Evolutionary conservation across 2,797 vertebrate genomes (phyloP).

Genomic region (Chanos chanos): DNA sequence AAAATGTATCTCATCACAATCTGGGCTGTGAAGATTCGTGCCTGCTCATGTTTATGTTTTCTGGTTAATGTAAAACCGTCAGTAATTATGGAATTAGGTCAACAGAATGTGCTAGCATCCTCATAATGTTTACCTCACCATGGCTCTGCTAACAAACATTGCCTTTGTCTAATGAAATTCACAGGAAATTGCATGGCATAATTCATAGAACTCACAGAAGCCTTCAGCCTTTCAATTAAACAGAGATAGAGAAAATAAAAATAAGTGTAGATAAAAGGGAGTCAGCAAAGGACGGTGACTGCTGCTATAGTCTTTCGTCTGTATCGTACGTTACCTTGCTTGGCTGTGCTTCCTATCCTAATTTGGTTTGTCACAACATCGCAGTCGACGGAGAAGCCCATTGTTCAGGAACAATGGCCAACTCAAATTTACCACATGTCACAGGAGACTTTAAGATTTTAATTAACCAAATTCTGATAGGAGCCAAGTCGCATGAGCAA

Average conservation of each 20-base stretch:
- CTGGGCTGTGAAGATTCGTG: background rate
- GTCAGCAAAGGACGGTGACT: slow-evolving; percentile 29
- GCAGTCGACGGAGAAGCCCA: slow-evolving; percentile 31
- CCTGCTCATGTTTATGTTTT: slow-evolving; percentile 45
- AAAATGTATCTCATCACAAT: no score
- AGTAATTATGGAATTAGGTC: slow-evolving; percentile 54
- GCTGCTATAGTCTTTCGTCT: background rate
- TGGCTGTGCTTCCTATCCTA: slow-evolving; percentile 12
- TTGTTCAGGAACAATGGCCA: slow-evolving; percentile 45
- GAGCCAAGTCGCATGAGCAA: slow-evolving; percentile 45
- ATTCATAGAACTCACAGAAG: slow-evolving; percentile 57
- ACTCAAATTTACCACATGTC: slow-evolving; percentile 42
- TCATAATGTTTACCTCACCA: slow-evolving; percentile 44
- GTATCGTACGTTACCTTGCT: background rate
- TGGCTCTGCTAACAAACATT: slow-evolving; percentile 39
- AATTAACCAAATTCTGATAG: slow-evolving; percentile 57
- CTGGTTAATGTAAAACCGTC: slow-evolving; percentile 35
- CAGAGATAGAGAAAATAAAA: slow-evolving; percentile 41
- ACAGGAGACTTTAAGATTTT: slow-evolving; percentile 49
- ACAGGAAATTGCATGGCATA: slow-evolving; percentile 57
- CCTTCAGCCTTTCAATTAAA: slow-evolving; percentile 57
- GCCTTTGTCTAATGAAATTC: slow-evolving; percentile 58
- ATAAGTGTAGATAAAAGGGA: slow-evolving; percentile 50
- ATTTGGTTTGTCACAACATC: background rate
- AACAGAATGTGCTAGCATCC: slow-evolving; percentile 53